Evolutionary conservation across 2,113 vertebrate species (phyloP), one percentile per base, ranked within the genome.

Genomic region (Chloropsis cyanopogon): DNA sequence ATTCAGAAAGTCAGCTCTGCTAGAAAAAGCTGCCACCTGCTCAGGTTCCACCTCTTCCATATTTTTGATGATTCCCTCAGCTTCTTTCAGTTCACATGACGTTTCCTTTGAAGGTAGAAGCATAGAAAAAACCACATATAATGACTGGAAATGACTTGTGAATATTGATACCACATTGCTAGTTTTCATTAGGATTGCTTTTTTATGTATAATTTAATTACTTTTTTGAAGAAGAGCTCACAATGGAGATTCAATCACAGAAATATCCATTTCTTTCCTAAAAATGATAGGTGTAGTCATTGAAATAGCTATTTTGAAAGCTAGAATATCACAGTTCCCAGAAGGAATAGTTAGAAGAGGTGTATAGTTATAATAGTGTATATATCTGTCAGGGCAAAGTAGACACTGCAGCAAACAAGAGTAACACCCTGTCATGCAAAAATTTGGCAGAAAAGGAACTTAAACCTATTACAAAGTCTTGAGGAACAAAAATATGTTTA

Each of bases 51-150:
- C 92, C 81, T 95, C 89, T 83, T 92, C 97, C 86, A 98, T 90
- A 72, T 98, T 98, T 92, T 97, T 97, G 86, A 98, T 92, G 83
- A 98, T 94, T 96, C 95, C 97, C n/a, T 96, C 90, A 78, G 98
- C 95, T 88, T 82, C 88, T 92, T 98, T 97, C 63, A 98, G 96
- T 86, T 98, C 98, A 54, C 44, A 65, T 42, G 92, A 96, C 46
- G 96, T 93, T 91, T 98, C 97, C 99, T 99, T 95, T 35, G 33
- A 94, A 83, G 70, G 24, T 11, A 90, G 9, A 93, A 97, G 54
- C 37, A 86, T 10, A 90, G 35, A 33, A 87, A 60, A 50, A 46
- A 53, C 37, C 37, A 90, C 8, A 4, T 53, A 39, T 64, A 47
- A 85, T 37, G 28, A 84, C 46, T 39, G 41, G 29, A 87, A 86